Evolutionary conservation across 2,113 vertebrate species (phyloP), one percentile per base, ranked within the genome.

Genomic region (Hemiscyllium ocellatum): DNA sequence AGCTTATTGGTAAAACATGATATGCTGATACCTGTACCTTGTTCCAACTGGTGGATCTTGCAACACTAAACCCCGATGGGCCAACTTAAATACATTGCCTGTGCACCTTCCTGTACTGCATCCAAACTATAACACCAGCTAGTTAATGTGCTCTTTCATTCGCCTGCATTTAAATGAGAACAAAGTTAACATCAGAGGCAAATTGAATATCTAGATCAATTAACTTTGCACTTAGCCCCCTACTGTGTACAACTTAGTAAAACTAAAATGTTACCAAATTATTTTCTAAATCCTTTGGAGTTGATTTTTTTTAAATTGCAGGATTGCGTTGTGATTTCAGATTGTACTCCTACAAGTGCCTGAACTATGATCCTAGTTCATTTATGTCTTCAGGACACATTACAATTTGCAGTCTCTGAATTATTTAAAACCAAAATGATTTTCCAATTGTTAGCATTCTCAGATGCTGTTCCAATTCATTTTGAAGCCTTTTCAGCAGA

Each of bases 231-330:
- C 61, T 91, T 91, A 65, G 65, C 37, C 12, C 89, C 61, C 17
- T 66, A 37, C 61, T 37, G 89, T 66, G 37, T n/a, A 91, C 66
- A 66, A 33, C 89, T 66, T 91, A 66, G 52, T 22, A 91, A 66
- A 29, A 91, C 66, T 91, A 22, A 37, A 91, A 66, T 91, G 72
- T 91, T 87, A 26, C 26, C 85, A 87, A 87, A 52, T 87, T 87
- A 17, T 83, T 42, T 83, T n/a, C 78, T 5, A 91, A 91, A 17
- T 91, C 89, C 61, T 61, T 20, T 20, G 89, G 61, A 66, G 56
- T 61, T 89, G 86, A 87, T 89, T 89, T 89, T 61, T 17, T 33
- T 3, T 2, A 66, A 66, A 65, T 66, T 91, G 56, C 15, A 20
- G 61, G 56, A 37, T 66, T 91, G 33, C n/a, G 33, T 66, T 91